Percentiles rank a stretch among this genome's conserved stretches.
These are phyloP conservation scores for Conistra vaccinii DNA, from an alignment of 2,888 invertebrate genomes.

Conservation along the genomic window DNA sequence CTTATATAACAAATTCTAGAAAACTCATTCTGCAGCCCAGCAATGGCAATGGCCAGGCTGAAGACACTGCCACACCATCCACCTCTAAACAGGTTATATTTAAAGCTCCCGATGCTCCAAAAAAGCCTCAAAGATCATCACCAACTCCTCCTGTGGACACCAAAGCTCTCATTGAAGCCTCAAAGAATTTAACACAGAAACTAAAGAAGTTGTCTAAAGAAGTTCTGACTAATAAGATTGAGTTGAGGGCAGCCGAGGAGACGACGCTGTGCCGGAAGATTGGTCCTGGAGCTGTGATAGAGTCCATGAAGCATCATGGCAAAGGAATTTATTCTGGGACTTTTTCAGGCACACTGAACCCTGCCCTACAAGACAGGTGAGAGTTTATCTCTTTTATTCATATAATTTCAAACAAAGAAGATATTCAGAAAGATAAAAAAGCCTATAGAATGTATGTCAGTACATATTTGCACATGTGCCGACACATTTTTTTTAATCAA, in stretches of 20 bases:
- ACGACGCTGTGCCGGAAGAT: conserved; percentile 84
- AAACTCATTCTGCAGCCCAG: conserved; percentile 82
- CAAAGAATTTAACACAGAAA: conserved; percentile 97
- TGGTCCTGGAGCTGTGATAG: conserved; percentile 94
- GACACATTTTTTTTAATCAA: conserved; percentile 56
- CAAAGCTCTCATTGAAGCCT: conserved; percentile 96
- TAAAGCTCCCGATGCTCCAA: conserved; percentile 83
- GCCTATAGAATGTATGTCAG: conserved; percentile 45
- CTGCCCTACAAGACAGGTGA: conserved; percentile 96
- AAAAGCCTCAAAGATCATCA: conserved; percentile 80
- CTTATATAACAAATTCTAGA: conserved; percentile 82
- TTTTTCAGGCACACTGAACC: conserved; percentile 98
- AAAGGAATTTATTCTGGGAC: conserved; percentile 99
- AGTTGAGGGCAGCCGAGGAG: conserved; percentile 87
- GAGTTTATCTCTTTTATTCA: conserved; percentile 46
- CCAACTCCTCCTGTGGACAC: conserved; percentile 91
- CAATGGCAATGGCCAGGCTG: conserved; percentile 78
- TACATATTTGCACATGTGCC: conserved; percentile 57
- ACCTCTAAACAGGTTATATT: conserved; percentile 84
- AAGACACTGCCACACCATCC: conserved; percentile 81
- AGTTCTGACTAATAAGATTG: conserved; percentile 94
- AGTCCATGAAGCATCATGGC: conserved; percentile 98
- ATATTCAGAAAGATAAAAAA: conserved; percentile 40
- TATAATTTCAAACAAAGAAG: conserved; percentile 39
- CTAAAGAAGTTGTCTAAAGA: conserved; percentile 97